Evolutionary conservation across 2,113 vertebrate species (phyloP), one percentile per base, ranked within the genome.

Genomic region (Diphyllodes magnificus): DNA sequence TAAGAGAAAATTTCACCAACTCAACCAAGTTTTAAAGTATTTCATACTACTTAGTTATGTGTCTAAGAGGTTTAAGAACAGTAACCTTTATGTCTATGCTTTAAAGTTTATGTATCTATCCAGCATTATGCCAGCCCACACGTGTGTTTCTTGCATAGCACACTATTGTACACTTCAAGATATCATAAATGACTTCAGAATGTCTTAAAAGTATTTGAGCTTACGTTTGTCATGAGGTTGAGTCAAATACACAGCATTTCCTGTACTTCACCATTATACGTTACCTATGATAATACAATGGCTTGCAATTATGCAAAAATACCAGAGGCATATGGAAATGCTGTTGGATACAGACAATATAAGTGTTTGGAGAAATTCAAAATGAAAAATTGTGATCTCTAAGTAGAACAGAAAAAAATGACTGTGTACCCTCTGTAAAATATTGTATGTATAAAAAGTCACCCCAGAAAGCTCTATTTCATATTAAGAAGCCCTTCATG

Each of bases 61-160:
- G 3, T 40, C 24, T 75, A 56, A 30, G 18, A 60, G 3, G 15
- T 37, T 78, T 21, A 77, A 82, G 21, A 23, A 47, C 3, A 35
- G 7, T 57, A 82, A 23, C 5, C 4, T 31, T 56, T 82, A 71
- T 17, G 3, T 47, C 7, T 57, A 2, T 57, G 7, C 7, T 60
- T 91, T 61, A 31, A 69, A 60, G 3, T 78, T 86, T 25, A 19
- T 20, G 10, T 30, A 28, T 22, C 9, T 42, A 60, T 13, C 12
- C 11, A 63, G 9, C 2, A 17, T 20, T 54, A 10, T 54, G 42
- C 13, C 39, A 71, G 23, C 15, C 40, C 15, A n/a, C 15, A 49
- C 0, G 0, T 7, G 3, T 78, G 2, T 2, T 76, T 64, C 24
- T 47, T n/a, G 11, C 13, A 44, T 10, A 56, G 4, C 13, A 57